Evolutionary conservation across 1,140 invertebrate species (phyloP).

Genomic region (Philaenus spumarius): DNA sequence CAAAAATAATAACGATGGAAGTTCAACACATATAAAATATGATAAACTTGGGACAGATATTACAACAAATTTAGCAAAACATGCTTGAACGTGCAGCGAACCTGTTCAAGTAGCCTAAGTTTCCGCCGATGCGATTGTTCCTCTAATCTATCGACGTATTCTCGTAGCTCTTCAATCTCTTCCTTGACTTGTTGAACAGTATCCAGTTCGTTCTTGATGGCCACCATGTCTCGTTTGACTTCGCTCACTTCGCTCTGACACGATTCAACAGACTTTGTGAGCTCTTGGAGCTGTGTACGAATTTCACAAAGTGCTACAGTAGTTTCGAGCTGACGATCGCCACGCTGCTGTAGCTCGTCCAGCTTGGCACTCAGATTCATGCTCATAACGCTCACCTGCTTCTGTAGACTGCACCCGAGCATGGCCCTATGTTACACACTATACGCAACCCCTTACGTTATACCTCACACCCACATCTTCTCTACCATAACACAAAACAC

Average conservation of each 20-base stretch:
- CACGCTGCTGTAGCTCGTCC: constrained; percentile 74
- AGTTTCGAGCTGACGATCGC: constrained; percentile 71
- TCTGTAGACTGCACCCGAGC: constrained; percentile 67
- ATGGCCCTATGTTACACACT: background rate
- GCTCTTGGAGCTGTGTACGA: constrained; percentile 80
- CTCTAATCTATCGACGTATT: constrained; percentile 83
- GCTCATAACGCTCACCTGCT: constrained; percentile 93
- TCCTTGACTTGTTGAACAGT: constrained; percentile 89
- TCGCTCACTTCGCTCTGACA: constrained; percentile 72
- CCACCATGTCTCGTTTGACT: constrained; percentile 88
- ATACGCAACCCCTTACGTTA: background rate
- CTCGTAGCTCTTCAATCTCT: constrained; percentile 84
- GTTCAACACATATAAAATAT: no score
- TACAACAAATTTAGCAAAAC: background rate
- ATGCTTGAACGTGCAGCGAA: constrained; percentile 39
- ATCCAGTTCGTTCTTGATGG: constrained; percentile 87
- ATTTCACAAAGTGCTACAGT: constrained; percentile 85
- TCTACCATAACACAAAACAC: background rate
- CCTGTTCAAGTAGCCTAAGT: constrained; percentile 81
- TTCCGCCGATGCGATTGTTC: constrained; percentile 81
- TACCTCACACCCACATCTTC: background rate
- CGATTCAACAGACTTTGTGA: constrained; percentile 87
- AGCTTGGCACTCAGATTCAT: constrained; percentile 87
- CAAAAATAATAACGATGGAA: no score
- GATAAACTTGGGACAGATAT: no score